Evolutionary conservation across 2,113 vertebrate species (phyloP).

Genomic region (Rhineura floridana): DNA sequence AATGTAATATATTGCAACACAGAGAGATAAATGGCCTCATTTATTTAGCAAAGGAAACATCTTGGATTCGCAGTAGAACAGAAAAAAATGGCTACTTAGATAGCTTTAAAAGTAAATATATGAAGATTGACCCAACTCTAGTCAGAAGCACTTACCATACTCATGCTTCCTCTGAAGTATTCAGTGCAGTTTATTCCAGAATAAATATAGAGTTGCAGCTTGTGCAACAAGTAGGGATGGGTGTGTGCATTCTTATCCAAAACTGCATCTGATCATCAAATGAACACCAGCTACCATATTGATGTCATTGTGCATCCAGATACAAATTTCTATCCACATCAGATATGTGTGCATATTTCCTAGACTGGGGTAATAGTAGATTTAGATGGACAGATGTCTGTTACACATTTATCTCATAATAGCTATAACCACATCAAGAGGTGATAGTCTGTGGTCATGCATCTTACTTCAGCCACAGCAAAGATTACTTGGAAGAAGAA

Average conservation of each 20-base stretch:
- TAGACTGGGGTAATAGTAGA: not conserved
- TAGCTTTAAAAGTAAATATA: constrained; percentile 12
- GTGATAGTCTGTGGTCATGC: not conserved
- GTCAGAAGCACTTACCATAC: not conserved
- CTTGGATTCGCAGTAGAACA: not conserved
- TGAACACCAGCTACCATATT: not conserved
- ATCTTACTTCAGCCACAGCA: not conserved
- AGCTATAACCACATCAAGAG: not conserved
- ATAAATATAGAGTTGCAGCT: not conserved
- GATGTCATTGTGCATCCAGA: not conserved
- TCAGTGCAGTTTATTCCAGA: not conserved
- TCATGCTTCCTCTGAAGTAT: too few relatives aligned
- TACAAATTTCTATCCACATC: not conserved
- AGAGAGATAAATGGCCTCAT: constrained; percentile 1
- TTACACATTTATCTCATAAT: not conserved
- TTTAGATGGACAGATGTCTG: not conserved
- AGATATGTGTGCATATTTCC: not conserved
- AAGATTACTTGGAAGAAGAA: not conserved
- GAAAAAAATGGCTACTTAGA: constrained; percentile 3
- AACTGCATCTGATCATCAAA: not conserved
- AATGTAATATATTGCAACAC: not conserved
- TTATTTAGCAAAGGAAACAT: constrained; percentile 16
- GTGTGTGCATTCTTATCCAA: not conserved
- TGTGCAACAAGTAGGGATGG: not conserved
- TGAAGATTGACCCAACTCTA: not conserved